A percentile compares a stretch with the other conserved stretches of the same genome.
These are phyloP conservation scores for Ashinkailepas kermadecensis DNA, from an alignment of 2,888 invertebrate genomes.

Conservation along the genomic window DNA sequence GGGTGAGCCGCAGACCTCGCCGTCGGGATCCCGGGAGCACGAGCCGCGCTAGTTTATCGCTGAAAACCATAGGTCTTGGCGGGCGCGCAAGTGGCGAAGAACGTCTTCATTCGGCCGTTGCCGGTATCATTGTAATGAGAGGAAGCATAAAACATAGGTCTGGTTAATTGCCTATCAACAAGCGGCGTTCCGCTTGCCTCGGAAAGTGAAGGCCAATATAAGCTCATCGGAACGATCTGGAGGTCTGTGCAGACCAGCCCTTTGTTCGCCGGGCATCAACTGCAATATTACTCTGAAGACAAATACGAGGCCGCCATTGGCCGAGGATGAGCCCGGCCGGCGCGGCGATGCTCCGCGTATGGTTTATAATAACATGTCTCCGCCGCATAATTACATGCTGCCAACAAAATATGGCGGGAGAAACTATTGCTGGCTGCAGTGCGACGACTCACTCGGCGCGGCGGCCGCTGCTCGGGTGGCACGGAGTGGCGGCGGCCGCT, in stretches of 20 bases:
- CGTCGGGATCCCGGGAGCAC: too few relatives aligned
- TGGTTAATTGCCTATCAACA: slow-evolving; percentile 6
- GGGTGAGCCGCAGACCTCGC: too few relatives aligned
- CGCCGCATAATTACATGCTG: slow-evolving; percentile 10
- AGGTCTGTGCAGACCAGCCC: background rate
- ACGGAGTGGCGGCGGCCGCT: too few relatives aligned
- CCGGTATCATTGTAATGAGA: slow-evolving; percentile 1
- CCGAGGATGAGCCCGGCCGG: background rate
- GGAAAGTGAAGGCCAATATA: background rate
- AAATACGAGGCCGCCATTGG: background rate
- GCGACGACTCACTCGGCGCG: background rate
- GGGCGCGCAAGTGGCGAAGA: background rate
- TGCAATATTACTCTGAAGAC: slow-evolving; percentile 1
- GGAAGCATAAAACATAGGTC: background rate
- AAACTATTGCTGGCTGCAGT: background rate
- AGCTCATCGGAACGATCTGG: background rate
- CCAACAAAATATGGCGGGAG: background rate
- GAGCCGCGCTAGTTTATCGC: too few relatives aligned
- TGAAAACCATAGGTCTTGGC: background rate
- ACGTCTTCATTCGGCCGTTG: background rate
- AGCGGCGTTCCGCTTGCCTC: background rate
- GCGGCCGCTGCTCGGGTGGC: background rate
- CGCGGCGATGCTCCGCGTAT: background rate
- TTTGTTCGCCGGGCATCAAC: background rate
- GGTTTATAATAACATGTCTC: slow-evolving; percentile 19